Percentiles rank a stretch among this genome's conserved stretches.
These are phyloP conservation scores for Rhinella marina DNA, from an alignment of 2,797 vertebrate genomes.

Conservation along the genomic window DNA sequence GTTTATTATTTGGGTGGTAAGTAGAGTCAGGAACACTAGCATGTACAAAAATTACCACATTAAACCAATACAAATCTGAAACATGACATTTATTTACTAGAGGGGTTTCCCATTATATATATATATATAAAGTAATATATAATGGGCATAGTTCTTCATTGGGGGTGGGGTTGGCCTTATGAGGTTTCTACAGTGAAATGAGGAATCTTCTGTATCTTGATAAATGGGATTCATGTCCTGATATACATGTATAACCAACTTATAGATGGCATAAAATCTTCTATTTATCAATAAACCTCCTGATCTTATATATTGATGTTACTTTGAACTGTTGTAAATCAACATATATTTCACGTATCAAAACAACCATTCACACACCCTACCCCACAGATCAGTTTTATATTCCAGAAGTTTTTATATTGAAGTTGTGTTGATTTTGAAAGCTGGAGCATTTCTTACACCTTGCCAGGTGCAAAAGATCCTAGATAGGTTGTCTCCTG, in stretches of 20 bases:
- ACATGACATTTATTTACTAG: background rate
- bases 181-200: background rate
- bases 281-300: background rate
- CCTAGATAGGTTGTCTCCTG: background rate
- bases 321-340: background rate
- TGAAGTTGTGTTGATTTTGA: background rate
- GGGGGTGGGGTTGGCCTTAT: background rate
- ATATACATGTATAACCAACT: background rate
- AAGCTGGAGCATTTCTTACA: background rate
- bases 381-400: background rate
- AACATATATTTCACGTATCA: background rate
- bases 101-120: background rate
- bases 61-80: background rate
- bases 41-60: background rate
- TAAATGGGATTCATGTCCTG: background rate
- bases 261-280: background rate
- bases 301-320: background rate
- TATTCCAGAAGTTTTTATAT: background rate
- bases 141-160: background rate
- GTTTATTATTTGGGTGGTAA: too few relatives aligned
- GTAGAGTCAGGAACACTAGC: too few relatives aligned
- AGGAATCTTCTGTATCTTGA: background rate
- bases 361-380: constrained; percentile 2
- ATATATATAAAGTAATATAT: background rate
- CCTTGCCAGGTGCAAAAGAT: background rate